These are phyloP conservation scores for Drosophila sp. DNA, from an alignment of 1,140 invertebrate species.

Conservation along the genomic window DNA sequence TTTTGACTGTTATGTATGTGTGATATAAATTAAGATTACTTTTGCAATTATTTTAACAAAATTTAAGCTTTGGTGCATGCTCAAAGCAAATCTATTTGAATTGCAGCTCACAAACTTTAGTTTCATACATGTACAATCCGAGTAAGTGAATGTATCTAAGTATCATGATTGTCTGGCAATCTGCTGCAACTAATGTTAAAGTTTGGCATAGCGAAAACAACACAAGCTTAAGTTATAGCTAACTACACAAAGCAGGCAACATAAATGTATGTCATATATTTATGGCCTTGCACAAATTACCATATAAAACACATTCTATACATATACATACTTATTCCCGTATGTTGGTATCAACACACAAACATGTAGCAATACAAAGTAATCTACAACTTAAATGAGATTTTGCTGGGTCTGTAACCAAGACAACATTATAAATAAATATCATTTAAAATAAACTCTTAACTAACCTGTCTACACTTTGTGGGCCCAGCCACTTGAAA, in stretches of 20 bases:
- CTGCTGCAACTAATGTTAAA: constrained; percentile 60
- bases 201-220: constrained; percentile 33
- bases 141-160: constrained; percentile 15
- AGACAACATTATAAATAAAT: constrained; percentile 78
- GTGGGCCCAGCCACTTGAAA: constrained; percentile 46
- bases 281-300: constrained; percentile 49
- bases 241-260: constrained; percentile 20
- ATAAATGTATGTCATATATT: constrained; percentile 35
- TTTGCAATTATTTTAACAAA: neutral
- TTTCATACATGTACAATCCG: neutral
- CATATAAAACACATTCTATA: no score
- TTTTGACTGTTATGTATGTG: neutral
- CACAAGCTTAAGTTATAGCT: constrained; percentile 47
- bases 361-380: constrained; percentile 53
- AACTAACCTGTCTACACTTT: constrained; percentile 81
- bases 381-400: constrained; percentile 80
- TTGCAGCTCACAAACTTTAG: neutral
- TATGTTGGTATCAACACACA: no score
- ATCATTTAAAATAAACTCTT: constrained; percentile 79
- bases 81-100: neutral
- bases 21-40: no score
- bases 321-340: no score
- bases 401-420: constrained; percentile 32
- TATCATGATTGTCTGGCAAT: constrained; percentile 33
- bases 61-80: neutral